Percentiles rank a stretch among this genome's conserved stretches.
These are phyloP conservation scores for Drosophila elegans DNA, from an alignment of 1,140 invertebrate genomes.

Conservation along the genomic window DNA sequence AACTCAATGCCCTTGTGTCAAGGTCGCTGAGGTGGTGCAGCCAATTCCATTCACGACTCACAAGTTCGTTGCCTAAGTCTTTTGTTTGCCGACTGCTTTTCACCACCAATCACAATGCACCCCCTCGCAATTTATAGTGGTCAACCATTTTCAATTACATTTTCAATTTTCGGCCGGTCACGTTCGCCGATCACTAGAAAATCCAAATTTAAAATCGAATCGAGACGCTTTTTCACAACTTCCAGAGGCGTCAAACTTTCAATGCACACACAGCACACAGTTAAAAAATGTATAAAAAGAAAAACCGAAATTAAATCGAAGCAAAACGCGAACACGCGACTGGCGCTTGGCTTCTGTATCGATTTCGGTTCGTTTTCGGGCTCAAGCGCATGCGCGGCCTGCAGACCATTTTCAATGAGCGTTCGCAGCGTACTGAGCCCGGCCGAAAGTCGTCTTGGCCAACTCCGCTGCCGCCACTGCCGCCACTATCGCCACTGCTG, in stretches of 20 bases:
- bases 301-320: slow-evolving; percentile 49
- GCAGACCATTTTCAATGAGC: slow-evolving; percentile 81
- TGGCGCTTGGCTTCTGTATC: slow-evolving; percentile 18
- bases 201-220: slow-evolving; percentile 22
- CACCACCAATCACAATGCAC: background rate
- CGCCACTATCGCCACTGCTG: background rate
- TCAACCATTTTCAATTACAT: slow-evolving; percentile 67
- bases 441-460: slow-evolving; percentile 26
- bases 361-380: slow-evolving; percentile 2
- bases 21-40: slow-evolving; percentile 32
- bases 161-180: slow-evolving; percentile 50
- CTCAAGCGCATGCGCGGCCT: slow-evolving; percentile 55
- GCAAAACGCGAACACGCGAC: slow-evolving; percentile 39
- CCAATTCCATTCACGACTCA: slow-evolving; percentile 23
- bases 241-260: slow-evolving; percentile 33
- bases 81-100: slow-evolving; percentile 16
- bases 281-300: slow-evolving; percentile 27
- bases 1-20: slow-evolving; percentile 27
- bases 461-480: slow-evolving; percentile 1
- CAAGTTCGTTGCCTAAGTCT: slow-evolving; percentile 46
- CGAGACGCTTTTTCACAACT: slow-evolving; percentile 47
- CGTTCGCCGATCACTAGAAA: slow-evolving; percentile 20
- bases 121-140: background rate
- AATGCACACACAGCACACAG: slow-evolving; percentile 25
- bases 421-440: slow-evolving; percentile 71